Evolutionary conservation across 2,888 invertebrate genomes (phyloP), one percentile per base, ranked within the genome.

Genomic region (Slavum lentiscoides): DNA sequence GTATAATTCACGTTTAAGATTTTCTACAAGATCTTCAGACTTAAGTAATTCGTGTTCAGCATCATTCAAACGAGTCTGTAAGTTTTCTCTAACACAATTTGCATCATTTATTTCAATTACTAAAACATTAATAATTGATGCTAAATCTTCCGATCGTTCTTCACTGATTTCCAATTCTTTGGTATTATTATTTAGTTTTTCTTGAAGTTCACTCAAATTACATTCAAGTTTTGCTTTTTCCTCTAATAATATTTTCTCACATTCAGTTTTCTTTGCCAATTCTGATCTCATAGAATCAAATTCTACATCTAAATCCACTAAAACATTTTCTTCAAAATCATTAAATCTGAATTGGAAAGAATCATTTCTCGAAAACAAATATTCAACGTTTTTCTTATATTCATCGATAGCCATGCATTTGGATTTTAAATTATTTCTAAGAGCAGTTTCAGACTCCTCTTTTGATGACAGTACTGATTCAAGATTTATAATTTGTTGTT

Each of bases 301-400:
- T 66, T 80, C 80, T 19, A 72, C 80, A 66, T 64, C 64, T 21
- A 80, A 72, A 70, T 39, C 58, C 2, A 80, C 64, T 23, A 80
- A 64, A 39, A 80, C 80, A 80, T 80, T 80, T 5, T 80, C 72
- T 66, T 70, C 80, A 72, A 80, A 80, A 66, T 80, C 80, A 64
- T 80, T 70, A 30, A 80, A 72, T 17, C 80, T 80, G 0, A 30
- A n/a, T 21, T 70, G 80, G 61, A 80, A 80, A 30, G 80, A 80
- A 72, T 80, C 80, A 72, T 80, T 72, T 72, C 64, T 64, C 0
- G 58, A 64, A 80, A 70, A 80, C 9, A 80, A 64, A 58, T 58
- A 80, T 58, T 80, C 80, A 64, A 80, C 55, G 43, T 64, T 80
- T 64, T 72, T 80, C 17, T 80, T 80, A 64, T 72, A 80, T 19